Evolutionary conservation across 2,888 invertebrate species (phyloP).

Genomic region (Cacoxenus indagator): DNA sequence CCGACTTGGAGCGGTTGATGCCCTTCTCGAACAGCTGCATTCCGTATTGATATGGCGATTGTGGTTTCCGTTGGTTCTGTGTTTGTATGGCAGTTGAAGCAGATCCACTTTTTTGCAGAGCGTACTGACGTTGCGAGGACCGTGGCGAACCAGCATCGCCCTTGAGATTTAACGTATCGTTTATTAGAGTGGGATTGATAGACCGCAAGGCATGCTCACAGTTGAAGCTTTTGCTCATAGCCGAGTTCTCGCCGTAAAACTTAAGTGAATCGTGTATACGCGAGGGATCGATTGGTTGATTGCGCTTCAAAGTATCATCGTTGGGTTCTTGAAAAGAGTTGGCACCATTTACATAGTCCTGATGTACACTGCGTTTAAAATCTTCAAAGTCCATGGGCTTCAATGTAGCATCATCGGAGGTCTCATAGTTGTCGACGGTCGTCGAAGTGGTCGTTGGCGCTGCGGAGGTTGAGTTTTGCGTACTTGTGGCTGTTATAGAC

Average conservation of each 20-base stretch:
- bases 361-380: constrained; percentile 69
- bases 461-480: constrained; percentile 50
- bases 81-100: constrained; percentile 50
- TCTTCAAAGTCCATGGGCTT: constrained; percentile 71
- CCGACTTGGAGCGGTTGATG: constrained; percentile 71
- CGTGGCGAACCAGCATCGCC: constrained; percentile 48
- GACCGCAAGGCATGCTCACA: constrained; percentile 69
- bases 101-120: constrained; percentile 69
- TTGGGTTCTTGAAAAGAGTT: constrained; percentile 68
- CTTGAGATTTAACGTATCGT: constrained; percentile 65
- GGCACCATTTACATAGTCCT: constrained; percentile 69
- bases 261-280: constrained; percentile 71
- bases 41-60: constrained; percentile 47
- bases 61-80: constrained; percentile 27
- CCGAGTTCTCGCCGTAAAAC: constrained; percentile 70
- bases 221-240: constrained; percentile 71
- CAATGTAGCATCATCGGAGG: constrained; percentile 67
- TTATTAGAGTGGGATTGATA: constrained; percentile 66
- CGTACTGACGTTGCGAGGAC: constrained; percentile 61
- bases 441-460: constrained; percentile 53
- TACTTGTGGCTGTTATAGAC: constrained; percentile 51
- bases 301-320: constrained; percentile 69
- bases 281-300: constrained; percentile 72
- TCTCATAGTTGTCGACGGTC: constrained; percentile 58
- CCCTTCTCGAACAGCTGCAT: constrained; percentile 65